Evolutionary conservation across 2,797 vertebrate genomes (phyloP).

Genomic region (Myioborus melanocephalus): DNA sequence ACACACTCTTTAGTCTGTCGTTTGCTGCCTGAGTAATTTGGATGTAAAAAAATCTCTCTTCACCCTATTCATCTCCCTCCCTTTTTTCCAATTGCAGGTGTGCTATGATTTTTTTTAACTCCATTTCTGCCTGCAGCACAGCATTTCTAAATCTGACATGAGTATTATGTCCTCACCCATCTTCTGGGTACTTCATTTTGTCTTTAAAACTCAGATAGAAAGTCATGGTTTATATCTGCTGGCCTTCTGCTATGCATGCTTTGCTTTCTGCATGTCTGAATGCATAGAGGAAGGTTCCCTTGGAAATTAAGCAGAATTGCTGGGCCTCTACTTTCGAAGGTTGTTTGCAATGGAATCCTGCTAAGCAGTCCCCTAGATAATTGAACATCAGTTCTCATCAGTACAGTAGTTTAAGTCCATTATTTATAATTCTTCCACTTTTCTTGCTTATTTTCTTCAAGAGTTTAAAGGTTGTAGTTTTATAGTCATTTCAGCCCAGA

Average conservation of each 20-base stretch:
- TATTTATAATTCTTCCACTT: background rate
- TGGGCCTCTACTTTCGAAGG: background rate
- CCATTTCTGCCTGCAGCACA: background rate
- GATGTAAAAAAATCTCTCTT: background rate
- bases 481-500: background rate
- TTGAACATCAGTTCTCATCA: background rate
- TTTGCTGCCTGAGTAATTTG: background rate
- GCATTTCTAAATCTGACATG: background rate
- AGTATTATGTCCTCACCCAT: background rate
- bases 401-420: background rate
- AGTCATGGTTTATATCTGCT: background rate
- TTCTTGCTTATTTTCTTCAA: background rate
- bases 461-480: background rate
- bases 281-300: background rate
- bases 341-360: background rate
- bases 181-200: background rate
- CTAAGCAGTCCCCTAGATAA: background rate
- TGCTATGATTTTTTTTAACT: background rate
- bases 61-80: accelerated
- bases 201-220: background rate
- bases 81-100: background rate
- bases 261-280: background rate
- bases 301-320: background rate
- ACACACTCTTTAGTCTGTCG: background rate
- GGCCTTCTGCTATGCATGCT: background rate